Evolutionary conservation across 2,888 invertebrate genomes (phyloP).

Genomic region (Slavum lentiscoides): DNA sequence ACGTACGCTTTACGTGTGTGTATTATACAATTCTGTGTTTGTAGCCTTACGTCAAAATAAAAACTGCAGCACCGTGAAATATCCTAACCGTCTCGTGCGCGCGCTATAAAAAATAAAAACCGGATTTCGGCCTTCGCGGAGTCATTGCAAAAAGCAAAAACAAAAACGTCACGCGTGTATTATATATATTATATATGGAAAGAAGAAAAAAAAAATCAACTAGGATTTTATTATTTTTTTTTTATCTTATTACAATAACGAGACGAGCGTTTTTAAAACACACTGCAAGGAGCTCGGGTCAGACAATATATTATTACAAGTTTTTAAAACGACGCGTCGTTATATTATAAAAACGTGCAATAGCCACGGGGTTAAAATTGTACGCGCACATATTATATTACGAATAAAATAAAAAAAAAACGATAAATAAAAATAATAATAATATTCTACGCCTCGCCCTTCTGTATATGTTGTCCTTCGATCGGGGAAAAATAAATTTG

Average conservation of each 20-base stretch:
- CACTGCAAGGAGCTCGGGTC: too few relatives aligned
- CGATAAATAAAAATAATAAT: background rate
- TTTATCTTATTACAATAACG: background rate
- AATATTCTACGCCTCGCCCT: conserved; percentile 4
- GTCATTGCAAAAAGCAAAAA: conserved; percentile 21
- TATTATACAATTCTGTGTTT: too few relatives aligned
- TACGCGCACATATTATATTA: background rate
- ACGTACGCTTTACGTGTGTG: background rate
- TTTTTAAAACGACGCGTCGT: background rate
- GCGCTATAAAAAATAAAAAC: background rate
- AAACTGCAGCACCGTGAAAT: conserved; percentile 3
- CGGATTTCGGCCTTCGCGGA: conserved; percentile 26
- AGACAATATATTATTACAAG: too few relatives aligned
- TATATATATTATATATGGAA: too few relatives aligned
- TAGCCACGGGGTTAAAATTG: conserved; percentile 1
- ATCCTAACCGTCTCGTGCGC: background rate
- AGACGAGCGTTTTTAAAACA: background rate
- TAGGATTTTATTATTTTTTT: conserved; percentile 9
- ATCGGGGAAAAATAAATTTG: too few relatives aligned
- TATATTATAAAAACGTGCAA: background rate
- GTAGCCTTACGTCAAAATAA: too few relatives aligned
- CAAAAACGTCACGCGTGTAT: background rate
- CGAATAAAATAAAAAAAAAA: background rate
- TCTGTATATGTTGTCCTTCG: conserved; percentile 23
- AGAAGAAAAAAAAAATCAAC: background rate